Percentiles rank a stretch among this genome's conserved stretches.
Conservation (phyloP, 2,888 invertebrate species). For the Apocheima hispidaria region DNA sequence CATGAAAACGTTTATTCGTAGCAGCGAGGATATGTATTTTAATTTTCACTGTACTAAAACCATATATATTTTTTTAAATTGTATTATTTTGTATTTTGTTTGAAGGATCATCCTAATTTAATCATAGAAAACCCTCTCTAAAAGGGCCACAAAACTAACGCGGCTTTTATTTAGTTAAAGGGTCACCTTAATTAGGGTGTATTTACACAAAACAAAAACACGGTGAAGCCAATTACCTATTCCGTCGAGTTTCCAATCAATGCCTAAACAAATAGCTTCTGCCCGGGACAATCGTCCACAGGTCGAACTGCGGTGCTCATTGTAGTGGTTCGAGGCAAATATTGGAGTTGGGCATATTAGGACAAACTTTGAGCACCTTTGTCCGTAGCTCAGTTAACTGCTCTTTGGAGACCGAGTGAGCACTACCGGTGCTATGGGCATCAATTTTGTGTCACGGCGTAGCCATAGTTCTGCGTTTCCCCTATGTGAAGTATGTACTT, state of each 20-base stretch:
- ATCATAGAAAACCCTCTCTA: too few species aligned
- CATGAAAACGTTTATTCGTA: too few species aligned
- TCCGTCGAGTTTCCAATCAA: conserved; percentile 39
- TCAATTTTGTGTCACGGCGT: conserved; percentile 16
- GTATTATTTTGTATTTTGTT: too few species aligned
- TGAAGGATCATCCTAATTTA: too few species aligned
- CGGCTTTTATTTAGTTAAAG: background rate
- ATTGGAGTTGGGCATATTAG: conserved; percentile 29
- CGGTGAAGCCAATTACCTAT: conserved; percentile 26
- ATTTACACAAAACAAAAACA: conserved; percentile 28
- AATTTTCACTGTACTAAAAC: too few species aligned
- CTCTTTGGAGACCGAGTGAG: conserved; percentile 46
- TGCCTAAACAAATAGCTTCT: conserved; percentile 44
- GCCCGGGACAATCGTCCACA: conserved; percentile 26
- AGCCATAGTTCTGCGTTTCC: conserved; percentile 7
- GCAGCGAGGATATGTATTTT: too few species aligned
- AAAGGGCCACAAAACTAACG: background rate
- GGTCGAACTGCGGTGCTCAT: conserved; percentile 18
- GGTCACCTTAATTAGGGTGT: conserved; percentile 25
- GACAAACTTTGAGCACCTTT: conserved; percentile 60
- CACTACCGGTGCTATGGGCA: conserved; percentile 7
- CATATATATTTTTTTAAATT: too few species aligned
- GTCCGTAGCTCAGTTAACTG: conserved; percentile 56
- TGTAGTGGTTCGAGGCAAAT: conserved; percentile 45
- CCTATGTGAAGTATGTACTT: conserved; percentile 1